Percentiles rank a stretch among this genome's conserved stretches.
These are phyloP conservation scores for Limnodromus scolopaceus DNA, from an alignment of 2,797 vertebrate genomes.

Conservation along the genomic window DNA sequence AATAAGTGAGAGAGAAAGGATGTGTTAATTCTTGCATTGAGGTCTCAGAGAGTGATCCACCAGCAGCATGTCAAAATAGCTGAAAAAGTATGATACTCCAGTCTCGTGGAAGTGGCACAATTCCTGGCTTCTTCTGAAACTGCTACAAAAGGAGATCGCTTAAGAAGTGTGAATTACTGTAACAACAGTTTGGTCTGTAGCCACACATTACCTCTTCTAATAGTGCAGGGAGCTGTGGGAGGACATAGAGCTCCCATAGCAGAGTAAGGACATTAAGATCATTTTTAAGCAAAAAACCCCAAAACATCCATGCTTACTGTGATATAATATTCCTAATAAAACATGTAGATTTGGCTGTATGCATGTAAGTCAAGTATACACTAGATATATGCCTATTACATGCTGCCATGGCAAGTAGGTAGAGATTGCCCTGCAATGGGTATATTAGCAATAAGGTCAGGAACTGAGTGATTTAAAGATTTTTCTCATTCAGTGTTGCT, in stretches of 20 bases:
- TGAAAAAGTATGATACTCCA: not conserved
- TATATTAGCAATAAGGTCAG: not conserved
- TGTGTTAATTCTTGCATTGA: not conserved
- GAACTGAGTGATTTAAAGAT: not conserved
- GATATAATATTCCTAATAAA: not conserved
- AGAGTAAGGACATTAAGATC: not conserved
- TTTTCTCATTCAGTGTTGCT: not conserved
- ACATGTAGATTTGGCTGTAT: not conserved
- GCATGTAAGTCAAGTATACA: not conserved
- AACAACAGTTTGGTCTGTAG: not conserved
- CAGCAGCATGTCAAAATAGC: not conserved
- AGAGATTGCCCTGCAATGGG: not conserved
- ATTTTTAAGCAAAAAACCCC: not conserved
- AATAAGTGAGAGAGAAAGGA: not conserved
- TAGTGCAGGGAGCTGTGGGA: fast-evolving
- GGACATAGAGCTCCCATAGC: not conserved
- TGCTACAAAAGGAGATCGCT: not conserved
- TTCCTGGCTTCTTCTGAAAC: not conserved
- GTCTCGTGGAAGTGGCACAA: not conserved
- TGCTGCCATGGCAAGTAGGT: not conserved
- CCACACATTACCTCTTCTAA: not conserved
- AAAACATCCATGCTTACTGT: not conserved
- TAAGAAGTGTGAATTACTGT: not conserved
- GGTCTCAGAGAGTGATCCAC: not conserved
- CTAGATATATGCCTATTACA: fast-evolving